These are phyloP conservation scores for Noctua comes DNA, from an alignment of 2,888 invertebrate species.

Conservation along the genomic window DNA sequence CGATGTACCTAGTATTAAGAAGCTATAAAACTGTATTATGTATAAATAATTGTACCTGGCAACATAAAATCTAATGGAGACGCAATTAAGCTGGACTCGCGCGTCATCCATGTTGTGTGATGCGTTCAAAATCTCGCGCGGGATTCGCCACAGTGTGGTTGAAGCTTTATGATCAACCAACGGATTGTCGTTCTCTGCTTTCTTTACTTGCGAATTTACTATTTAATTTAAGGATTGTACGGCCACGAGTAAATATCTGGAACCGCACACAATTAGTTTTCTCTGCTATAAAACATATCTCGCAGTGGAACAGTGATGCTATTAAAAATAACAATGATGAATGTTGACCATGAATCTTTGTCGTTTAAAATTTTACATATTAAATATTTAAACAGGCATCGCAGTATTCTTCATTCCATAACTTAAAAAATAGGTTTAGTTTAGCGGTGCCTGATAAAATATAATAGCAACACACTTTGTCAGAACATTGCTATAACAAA, in stretches of 20 bases:
- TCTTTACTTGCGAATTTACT: conserved; percentile 6
- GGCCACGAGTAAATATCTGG: too few species aligned
- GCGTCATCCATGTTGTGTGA: not conserved
- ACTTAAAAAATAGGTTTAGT: conserved; percentile 40
- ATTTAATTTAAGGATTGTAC: not conserved
- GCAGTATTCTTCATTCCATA: conserved; percentile 53
- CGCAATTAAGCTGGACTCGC: not conserved
- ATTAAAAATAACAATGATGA: not conserved
- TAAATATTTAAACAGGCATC: conserved; percentile 38
- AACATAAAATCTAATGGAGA: not conserved
- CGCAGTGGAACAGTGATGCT: not conserved
- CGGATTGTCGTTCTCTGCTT: not conserved
- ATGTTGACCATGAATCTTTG: conserved; percentile 25
- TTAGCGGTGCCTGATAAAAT: conserved; percentile 50
- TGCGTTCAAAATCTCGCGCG: not conserved
- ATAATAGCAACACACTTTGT: conserved; percentile 46
- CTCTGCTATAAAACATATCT: not conserved
- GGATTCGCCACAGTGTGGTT: not conserved
- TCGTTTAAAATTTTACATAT: not conserved
- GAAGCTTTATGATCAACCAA: not conserved
- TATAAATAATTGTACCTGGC: conserved; percentile 37
- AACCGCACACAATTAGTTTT: too few species aligned
- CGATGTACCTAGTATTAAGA: conserved; percentile 19
- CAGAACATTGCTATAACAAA: conserved; percentile 9
- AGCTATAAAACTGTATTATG: conserved; percentile 22